These are phyloP conservation scores for Pangasius macronema DNA, from an alignment of 2,797 vertebrate species.

Conservation along the genomic window DNA sequence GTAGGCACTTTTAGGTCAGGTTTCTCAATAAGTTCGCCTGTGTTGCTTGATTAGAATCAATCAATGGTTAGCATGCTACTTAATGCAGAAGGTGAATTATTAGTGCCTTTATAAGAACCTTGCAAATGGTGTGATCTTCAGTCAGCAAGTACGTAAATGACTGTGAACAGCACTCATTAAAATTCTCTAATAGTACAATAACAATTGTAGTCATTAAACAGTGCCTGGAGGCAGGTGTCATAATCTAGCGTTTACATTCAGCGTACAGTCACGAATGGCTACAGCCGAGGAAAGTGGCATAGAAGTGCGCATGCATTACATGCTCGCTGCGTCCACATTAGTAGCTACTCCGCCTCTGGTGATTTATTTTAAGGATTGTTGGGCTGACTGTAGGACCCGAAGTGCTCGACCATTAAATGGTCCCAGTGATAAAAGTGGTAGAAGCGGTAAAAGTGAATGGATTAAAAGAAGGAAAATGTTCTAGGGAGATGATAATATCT, in stretches of 20 bases:
- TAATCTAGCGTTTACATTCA: conserved; percentile 34
- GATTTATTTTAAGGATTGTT: conserved; percentile 80
- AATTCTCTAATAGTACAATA: conserved; percentile 48
- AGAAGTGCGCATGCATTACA: conserved; percentile 71
- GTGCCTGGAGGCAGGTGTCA: conserved; percentile 38
- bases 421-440: conserved; percentile 62
- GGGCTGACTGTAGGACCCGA: conserved; percentile 73
- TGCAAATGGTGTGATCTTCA: conserved; percentile 22
- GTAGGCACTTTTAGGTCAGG: not conserved
- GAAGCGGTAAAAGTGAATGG: conserved; percentile 33
- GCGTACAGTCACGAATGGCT: conserved; percentile 33
- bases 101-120: conserved; percentile 15
- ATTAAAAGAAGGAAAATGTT: conserved; percentile 12
- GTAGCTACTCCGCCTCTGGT: conserved; percentile 75
- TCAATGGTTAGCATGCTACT: not conserved
- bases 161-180: conserved; percentile 36
- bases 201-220: conserved; percentile 45
- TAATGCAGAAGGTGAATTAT: not conserved
- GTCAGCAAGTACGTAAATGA: conserved; percentile 40
- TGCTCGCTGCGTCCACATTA: conserved; percentile 75
- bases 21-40: not conserved
- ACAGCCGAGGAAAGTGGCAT: conserved; percentile 12
- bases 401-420: conserved; percentile 70
- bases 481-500: conserved; percentile 7
- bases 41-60: not conserved